These are phyloP conservation scores for Acanthosoma haemorrhoidale DNA, from an alignment of 2,888 invertebrate genomes.

Conservation along the genomic window DNA sequence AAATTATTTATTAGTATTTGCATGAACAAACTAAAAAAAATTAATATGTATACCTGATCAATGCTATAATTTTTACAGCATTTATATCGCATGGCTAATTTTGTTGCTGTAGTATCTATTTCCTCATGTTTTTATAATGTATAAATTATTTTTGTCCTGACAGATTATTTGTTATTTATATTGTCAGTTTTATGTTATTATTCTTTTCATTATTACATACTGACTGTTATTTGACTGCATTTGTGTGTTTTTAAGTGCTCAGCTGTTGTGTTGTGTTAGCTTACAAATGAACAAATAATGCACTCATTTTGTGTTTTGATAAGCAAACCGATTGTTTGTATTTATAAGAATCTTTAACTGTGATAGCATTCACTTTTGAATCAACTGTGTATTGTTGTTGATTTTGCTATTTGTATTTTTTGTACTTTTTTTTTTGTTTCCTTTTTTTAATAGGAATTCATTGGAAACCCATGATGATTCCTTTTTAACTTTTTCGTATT, in stretches of 20 bases:
- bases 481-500: neutral
- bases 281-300: slow-evolving; percentile 32
- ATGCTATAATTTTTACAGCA: no score
- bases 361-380: slow-evolving; percentile 37
- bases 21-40: no score
- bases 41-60: no score
- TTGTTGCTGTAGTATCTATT: slow-evolving; percentile 28
- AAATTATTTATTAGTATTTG: neutral
- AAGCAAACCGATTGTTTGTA: slow-evolving; percentile 19
- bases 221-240: slow-evolving; percentile 24
- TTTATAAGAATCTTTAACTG: slow-evolving; percentile 36
- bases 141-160: slow-evolving; percentile 27
- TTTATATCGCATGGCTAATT: slow-evolving; percentile 5
- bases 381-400: slow-evolving; percentile 19
- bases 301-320: slow-evolving; percentile 34
- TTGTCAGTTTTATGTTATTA: slow-evolving; percentile 11
- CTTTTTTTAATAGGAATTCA: slow-evolving; percentile 10
- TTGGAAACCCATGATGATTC: neutral
- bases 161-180: slow-evolving; percentile 19
- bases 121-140: neutral
- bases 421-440: slow-evolving; percentile 8
- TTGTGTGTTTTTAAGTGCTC: slow-evolving; percentile 25
- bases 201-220: slow-evolving; percentile 18
- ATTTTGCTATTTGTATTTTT: slow-evolving; percentile 28
- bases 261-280: slow-evolving; percentile 32